Conservation (phyloP, 1,140 invertebrate genomes). For the Gryllus bimaculatus region DNA sequence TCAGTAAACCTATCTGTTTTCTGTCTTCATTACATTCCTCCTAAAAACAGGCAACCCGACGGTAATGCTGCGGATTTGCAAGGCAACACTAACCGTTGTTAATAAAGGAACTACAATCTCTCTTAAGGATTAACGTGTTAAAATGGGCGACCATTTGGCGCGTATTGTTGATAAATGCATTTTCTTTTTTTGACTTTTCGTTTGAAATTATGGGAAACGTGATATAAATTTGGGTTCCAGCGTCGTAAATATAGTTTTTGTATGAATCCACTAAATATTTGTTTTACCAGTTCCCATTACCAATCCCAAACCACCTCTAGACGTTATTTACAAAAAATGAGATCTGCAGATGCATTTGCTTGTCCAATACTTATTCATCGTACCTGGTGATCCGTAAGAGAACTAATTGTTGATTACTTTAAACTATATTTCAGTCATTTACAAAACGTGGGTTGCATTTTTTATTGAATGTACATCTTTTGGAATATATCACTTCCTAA, state of each 20-base stretch:
- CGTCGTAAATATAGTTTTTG: neutral
- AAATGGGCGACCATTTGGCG: neutral
- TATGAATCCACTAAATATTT: neutral
- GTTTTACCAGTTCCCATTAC: neutral
- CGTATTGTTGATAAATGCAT: neutral
- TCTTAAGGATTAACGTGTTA: neutral
- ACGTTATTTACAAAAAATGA: neutral
- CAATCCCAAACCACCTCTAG: slow-evolving; percentile 3
- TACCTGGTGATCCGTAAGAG: too few relatives aligned
- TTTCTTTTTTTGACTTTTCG: neutral
- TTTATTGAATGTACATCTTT: too few relatives aligned
- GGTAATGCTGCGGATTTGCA: neutral
- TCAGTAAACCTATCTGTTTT: neutral
- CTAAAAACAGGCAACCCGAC: neutral
- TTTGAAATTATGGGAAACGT: neutral
- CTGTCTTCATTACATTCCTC: neutral
- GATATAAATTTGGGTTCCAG: neutral
- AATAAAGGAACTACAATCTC: neutral
- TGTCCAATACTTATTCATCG: too few relatives aligned
- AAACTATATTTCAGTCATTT: too few relatives aligned
- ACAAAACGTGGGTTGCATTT: too few relatives aligned
- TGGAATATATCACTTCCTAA: too few relatives aligned
- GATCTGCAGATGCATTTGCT: neutral
- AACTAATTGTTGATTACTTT: too few relatives aligned
- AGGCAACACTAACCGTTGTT: neutral